Evolutionary conservation across 2,888 invertebrate genomes (phyloP).

Genomic region (Sepioteuthis lessoniana): DNA sequence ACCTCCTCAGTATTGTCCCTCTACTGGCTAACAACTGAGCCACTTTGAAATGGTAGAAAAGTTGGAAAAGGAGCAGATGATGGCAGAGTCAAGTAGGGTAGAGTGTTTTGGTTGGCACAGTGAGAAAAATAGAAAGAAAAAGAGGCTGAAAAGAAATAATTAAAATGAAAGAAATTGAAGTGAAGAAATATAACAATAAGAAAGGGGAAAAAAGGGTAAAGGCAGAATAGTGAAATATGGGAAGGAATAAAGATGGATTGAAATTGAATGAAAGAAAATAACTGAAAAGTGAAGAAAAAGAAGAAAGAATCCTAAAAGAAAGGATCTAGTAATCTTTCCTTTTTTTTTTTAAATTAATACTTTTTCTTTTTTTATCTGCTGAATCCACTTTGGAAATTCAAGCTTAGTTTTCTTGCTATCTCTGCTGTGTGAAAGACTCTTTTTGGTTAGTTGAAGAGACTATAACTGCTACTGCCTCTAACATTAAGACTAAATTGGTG

Average conservation of each 20-base stretch:
- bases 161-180: neutral
- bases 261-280: neutral
- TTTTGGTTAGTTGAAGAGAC: neutral
- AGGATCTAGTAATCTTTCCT: neutral
- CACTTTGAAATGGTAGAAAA: neutral
- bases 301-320: neutral
- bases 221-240: neutral
- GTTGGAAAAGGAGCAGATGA: neutral
- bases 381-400: neutral
- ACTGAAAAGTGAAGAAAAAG: neutral
- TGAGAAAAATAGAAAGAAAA: neutral
- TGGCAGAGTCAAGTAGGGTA: neutral
- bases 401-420: neutral
- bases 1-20: neutral
- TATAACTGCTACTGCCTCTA: neutral
- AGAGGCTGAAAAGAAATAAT: neutral
- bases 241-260: neutral
- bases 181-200: neutral
- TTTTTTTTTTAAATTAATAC: neutral
- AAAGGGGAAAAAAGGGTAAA: neutral
- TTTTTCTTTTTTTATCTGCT: neutral
- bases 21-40: neutral
- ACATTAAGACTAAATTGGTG: neutral
- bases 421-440: neutral
- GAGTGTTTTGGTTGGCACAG: neutral